Evolutionary conservation across 1,140 invertebrate species (phyloP).

Genomic region (Stenopsyche tienmushanensis): DNA sequence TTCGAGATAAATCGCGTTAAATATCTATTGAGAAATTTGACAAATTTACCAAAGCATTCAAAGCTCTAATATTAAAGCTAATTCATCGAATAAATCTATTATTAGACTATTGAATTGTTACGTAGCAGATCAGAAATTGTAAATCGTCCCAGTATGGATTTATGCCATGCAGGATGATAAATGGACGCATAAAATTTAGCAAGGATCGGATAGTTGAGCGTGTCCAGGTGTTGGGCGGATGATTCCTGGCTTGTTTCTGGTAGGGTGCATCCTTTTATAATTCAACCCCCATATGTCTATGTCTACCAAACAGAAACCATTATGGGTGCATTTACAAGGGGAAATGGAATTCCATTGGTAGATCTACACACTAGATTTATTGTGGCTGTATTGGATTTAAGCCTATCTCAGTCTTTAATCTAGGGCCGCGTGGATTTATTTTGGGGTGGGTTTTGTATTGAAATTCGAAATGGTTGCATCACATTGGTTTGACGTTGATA

Average conservation of each 20-base stretch:
- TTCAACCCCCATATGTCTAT: slow-evolving; percentile 5
- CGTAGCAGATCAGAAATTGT: too few species aligned
- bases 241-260: slow-evolving; percentile 5
- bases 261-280: slow-evolving; percentile 28
- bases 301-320: slow-evolving; percentile 28
- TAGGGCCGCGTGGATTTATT: neutral
- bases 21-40: too few species aligned
- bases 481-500: neutral
- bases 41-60: too few species aligned
- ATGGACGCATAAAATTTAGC: too few species aligned
- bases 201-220: too few species aligned
- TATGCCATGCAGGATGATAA: too few species aligned
- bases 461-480: neutral
- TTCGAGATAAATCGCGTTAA: too few species aligned
- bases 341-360: slow-evolving; percentile 29
- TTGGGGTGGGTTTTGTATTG: neutral
- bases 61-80: too few species aligned
- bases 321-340: slow-evolving; percentile 19
- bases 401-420: slow-evolving; percentile 9
- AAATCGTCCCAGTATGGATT: too few species aligned
- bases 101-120: too few species aligned
- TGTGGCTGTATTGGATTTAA: neutral
- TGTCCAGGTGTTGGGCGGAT: slow-evolving; percentile 22
- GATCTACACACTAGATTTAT: slow-evolving; percentile 18
- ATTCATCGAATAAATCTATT: too few species aligned